Evolutionary conservation across 2,888 invertebrate genomes (phyloP).

Genomic region (Nomada ruficornis): DNA sequence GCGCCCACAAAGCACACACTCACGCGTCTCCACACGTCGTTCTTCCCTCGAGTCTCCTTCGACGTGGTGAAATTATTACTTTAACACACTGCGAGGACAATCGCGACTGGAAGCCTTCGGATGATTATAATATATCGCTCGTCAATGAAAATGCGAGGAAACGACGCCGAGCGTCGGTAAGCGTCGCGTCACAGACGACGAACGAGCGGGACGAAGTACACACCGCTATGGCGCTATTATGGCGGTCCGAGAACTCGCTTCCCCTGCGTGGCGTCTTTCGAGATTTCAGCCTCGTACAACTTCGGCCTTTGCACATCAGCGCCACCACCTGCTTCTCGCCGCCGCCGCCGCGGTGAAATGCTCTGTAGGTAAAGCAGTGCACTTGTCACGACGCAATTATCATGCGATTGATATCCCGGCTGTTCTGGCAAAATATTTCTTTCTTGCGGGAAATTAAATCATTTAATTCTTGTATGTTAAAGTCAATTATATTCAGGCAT

Average conservation of each 20-base stretch:
- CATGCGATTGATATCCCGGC: constrained; percentile 16
- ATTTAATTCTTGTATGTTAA: too few species aligned
- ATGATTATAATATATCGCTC: constrained; percentile 39
- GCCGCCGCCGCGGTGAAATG: not conserved
- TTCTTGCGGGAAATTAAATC: too few species aligned
- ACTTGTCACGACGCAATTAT: not conserved
- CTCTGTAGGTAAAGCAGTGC: constrained; percentile 16
- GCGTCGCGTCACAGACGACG: constrained; percentile 77
- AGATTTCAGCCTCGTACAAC: constrained; percentile 57
- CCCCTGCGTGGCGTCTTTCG: constrained; percentile 72
- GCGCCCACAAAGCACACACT: constrained; percentile 59
- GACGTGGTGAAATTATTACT: constrained; percentile 13
- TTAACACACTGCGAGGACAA: constrained; percentile 10
- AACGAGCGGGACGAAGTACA: constrained; percentile 76
- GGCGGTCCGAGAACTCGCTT: constrained; percentile 70
- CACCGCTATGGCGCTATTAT: constrained; percentile 79
- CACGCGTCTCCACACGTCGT: constrained; percentile 40
- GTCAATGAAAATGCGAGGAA: constrained; percentile 51
- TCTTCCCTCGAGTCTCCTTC: constrained; percentile 8
- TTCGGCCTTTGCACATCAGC: constrained; percentile 74
- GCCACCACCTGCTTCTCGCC: constrained; percentile 58
- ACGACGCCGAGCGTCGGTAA: constrained; percentile 84
- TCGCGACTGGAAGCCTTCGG: constrained; percentile 2
- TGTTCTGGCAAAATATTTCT: too few species aligned
- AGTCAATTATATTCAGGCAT: too few species aligned